Base-by-base conservation (phyloP, 2,888 invertebrate species). In the Amphimallon solstitiale region DNA sequence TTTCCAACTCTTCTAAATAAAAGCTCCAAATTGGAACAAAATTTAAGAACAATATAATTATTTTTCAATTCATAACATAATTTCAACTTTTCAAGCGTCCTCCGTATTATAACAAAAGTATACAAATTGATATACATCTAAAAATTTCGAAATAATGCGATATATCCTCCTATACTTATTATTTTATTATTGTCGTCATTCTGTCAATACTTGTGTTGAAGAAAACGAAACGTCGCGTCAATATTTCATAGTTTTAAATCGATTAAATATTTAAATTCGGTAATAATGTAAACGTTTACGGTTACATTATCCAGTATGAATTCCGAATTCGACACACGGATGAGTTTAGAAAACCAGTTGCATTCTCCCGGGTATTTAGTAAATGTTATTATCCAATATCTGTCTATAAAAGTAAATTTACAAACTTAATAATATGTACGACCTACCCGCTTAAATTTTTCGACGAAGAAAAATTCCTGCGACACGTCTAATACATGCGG, bases 351-450 rank as follows among this genome's bases (percentile, higher is more conserved):
- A 69, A 70, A 70, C 71, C 71, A 69, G 70, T 71, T 69, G 69
- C 70, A 68, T 71, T 65, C 68, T 63, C 64, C 19, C 63, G 54
- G 70, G 68, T 67, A 63, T 68, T 71, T 71, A 71, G 68, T 68
- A 67, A 66, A 72, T 66, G 70, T 71, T 72, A 70, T 72, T 72
- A 68, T 63, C 66, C 68, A 65, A 68, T 71, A 72, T 71, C 67
- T 66, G 72, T 72, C 71, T 23, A 37, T 56, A 68, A 65, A 56
- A 48, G 65, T 35, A 65, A 66, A 72, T 71, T 71, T 71, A 71
- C 65, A 68, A 67, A 65, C 67, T 23, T 43, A 56, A 56, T 59
- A 59, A 59, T 59, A 43, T 38, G 59, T 7, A 14, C 38, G 19
- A 54, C 19, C 35, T 34, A 51, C 51, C 17, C 54, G 54, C 38